phyloP scores from a whole-genome alignment of 2,888 invertebrate species.

The Stratiomys singularior region DNA sequence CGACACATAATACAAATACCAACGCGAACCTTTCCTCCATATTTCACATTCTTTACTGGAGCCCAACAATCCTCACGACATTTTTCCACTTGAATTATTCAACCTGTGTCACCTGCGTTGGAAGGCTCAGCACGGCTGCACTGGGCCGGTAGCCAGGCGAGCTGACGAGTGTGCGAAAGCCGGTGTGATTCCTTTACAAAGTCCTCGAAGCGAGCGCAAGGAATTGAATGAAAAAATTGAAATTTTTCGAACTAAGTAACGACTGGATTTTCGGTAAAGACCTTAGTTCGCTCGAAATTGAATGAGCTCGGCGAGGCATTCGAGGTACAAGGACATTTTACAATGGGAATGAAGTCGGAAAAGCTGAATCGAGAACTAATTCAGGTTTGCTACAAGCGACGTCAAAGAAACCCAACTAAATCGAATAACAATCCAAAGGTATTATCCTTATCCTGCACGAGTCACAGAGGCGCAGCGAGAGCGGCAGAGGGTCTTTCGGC shows the following conservation, averaged over 20 bases:
- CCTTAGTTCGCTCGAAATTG: slow-evolving; percentile 17
- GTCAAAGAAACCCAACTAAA: slow-evolving; percentile 35
- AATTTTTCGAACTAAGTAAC: slow-evolving; percentile 9
- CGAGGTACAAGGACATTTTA: slow-evolving; percentile 9
- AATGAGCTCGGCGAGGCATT: not conserved
- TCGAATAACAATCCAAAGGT: slow-evolving; percentile 36
- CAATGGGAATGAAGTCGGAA: slow-evolving; percentile 16
- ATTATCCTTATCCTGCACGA: slow-evolving; percentile 9
- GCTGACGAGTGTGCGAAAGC: not conserved
- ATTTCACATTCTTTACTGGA: not conserved
- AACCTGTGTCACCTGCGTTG: slow-evolving; percentile 22
- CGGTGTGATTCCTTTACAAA: slow-evolving; percentile 16
- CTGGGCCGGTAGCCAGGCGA: not conserved
- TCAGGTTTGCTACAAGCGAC: not conserved
- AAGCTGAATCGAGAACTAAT: slow-evolving; percentile 26
- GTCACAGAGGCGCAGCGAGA: not conserved
- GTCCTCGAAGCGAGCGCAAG: slow-evolving; percentile 18
- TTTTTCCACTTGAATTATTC: slow-evolving; percentile 39
- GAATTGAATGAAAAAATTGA: slow-evolving; percentile 2
- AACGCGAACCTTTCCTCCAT: not conserved
- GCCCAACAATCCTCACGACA: slow-evolving; percentile 7
- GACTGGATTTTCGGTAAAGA: slow-evolving; percentile 8
- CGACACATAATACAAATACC: not conserved
- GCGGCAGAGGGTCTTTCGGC: not conserved
- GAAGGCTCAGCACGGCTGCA: not conserved